Conservation (phyloP, 2,888 invertebrate genomes). For the Eretmocerus hayati region DNA sequence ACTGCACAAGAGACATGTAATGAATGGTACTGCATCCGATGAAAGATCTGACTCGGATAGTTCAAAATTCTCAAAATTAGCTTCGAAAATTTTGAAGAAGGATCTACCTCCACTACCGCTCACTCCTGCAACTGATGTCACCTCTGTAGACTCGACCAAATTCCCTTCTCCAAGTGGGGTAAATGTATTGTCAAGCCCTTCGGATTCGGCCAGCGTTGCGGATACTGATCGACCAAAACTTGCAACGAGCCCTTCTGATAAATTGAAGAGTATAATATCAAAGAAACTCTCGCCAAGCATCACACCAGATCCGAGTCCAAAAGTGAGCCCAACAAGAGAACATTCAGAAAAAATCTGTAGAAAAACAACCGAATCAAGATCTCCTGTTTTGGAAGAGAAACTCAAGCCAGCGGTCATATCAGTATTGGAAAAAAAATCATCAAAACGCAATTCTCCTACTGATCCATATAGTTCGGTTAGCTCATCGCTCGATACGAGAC, state of each 20-base stretch:
- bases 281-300: constrained; percentile 38
- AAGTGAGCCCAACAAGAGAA: constrained; percentile 25
- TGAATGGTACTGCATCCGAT: constrained; percentile 69
- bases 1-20: constrained; percentile 74
- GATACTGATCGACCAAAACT: constrained; percentile 35
- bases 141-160: constrained; percentile 38
- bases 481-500: constrained; percentile 37
- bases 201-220: constrained; percentile 37
- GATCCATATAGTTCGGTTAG: constrained; percentile 37
- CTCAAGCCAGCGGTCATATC: constrained; percentile 36
- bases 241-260: constrained; percentile 34
- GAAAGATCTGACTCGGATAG: constrained; percentile 42
- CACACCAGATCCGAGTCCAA: constrained; percentile 36
- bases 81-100: constrained; percentile 25
- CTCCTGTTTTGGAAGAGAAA: constrained; percentile 37
- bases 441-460: constrained; percentile 32
- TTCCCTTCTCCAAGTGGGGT: constrained; percentile 30
- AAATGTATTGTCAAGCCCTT: constrained; percentile 46
- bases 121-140: constrained; percentile 36
- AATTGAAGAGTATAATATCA: constrained; percentile 31
- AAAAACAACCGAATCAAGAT: constrained; percentile 32
- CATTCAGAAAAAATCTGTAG: constrained; percentile 25
- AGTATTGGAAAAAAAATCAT: constrained; percentile 33
- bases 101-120: constrained; percentile 38
- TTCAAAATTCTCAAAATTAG: constrained; percentile 30